phyloP scores from a whole-genome alignment of 23 tunicate species.

The Styela clava region DNA sequence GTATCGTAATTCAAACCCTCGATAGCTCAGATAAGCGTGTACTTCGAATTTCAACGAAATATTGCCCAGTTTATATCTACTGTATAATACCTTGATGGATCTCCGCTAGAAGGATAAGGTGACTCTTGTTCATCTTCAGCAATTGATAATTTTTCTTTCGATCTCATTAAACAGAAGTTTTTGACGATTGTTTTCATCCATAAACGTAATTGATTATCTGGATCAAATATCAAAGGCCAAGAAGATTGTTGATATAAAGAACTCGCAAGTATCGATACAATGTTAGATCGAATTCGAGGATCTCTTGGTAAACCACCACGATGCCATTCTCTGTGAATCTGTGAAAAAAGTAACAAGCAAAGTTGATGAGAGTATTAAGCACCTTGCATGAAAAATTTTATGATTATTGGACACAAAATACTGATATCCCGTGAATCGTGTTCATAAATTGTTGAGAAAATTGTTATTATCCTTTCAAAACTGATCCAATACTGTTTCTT shows the following conservation, averaged over 20 bases:
- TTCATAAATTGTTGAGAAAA: too few species aligned
- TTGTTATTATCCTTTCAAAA: too few species aligned
- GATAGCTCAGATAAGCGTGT: too few species aligned
- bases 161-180: not conserved
- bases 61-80: too few species aligned
- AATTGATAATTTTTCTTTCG: not conserved
- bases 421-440: too few species aligned
- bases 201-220: slow-evolving; percentile 55
- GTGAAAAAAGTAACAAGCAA: too few species aligned
- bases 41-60: too few species aligned
- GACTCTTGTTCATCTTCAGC: not conserved
- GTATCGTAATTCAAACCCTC: too few species aligned
- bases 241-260: slow-evolving; percentile 29
- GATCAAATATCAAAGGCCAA: slow-evolving; percentile 73
- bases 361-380: too few species aligned
- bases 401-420: too few species aligned
- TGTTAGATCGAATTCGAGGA: not conserved
- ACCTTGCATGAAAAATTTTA: too few species aligned
- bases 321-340: slow-evolving; percentile 1
- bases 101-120: not conserved
- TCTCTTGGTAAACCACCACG: slow-evolving; percentile 2
- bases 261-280: not conserved
- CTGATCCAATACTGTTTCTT: too few species aligned
- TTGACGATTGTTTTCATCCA: slow-evolving; percentile 43
- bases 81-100: not conserved